Evolutionary conservation across 2,888 invertebrate genomes (phyloP), one percentile per base, ranked within the genome.

Genomic region (Drosophila hamatofila): DNA sequence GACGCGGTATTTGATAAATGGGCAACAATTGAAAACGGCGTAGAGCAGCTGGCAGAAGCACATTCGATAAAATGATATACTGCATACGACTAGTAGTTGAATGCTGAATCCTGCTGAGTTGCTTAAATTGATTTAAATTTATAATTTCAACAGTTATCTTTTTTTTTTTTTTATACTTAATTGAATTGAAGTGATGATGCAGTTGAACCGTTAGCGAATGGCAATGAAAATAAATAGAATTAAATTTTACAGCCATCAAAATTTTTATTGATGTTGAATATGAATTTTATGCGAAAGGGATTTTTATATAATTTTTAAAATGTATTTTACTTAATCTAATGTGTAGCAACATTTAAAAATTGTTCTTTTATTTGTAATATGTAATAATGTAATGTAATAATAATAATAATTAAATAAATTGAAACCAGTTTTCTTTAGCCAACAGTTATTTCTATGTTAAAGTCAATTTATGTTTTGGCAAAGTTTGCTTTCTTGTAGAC

Each of bases 1-100:
- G n/a, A 55, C 21, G 33, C n/a, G 49, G 9, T 35, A 30, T 64
- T 68, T 68, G 42, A 78, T 65, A 78, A 64, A 78, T 73, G 60
- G 41, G 14, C 27, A 72, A 49, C 69, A 76, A 64, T 65, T 44
- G 64, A 48, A 61, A 66, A 49, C 49, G 35, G 49, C 46, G 39
- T 25, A 9, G 23, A 57, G 39, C 14, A 39, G 23, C 37, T 27
- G 25, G 30, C 39, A 42, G 23, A 30, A 37, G 14, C 18, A 37
- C 23, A 27, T 56, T 42, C 51, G 33, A 52, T 33, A 37, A 69
- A 69, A 55, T 54, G 27, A 0, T 37, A 16, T 41, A 52, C 16
- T 16, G 14, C 48, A 48, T 18, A 27, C 27, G 12, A 8, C 4
- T 16, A 16, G 25, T 16, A 5, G 25, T 8, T 33, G 25, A 51